Evolutionary conservation across 1,140 invertebrate species (phyloP).

Genomic region (Temnothorax nylanderi): DNA sequence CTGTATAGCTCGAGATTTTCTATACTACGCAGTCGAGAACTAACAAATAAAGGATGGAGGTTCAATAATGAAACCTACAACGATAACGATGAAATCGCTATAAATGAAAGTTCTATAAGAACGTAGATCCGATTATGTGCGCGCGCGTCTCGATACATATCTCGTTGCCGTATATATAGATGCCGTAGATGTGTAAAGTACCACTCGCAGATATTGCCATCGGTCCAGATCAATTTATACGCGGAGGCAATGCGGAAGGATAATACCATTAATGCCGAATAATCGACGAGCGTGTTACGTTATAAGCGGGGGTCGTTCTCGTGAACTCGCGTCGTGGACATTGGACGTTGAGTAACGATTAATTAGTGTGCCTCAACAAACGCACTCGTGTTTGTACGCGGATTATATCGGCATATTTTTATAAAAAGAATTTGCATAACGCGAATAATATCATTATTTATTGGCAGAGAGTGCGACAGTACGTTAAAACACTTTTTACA

Average conservation of each 20-base stretch:
- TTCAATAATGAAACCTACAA: neutral
- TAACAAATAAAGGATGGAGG: neutral
- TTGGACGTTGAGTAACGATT: slow-evolving; percentile 12
- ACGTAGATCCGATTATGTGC: slow-evolving; percentile 3
- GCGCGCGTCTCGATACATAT: neutral
- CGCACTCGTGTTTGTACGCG: neutral
- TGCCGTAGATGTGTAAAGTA: neutral
- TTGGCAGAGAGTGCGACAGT: neutral
- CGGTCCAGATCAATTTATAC: slow-evolving; percentile 22
- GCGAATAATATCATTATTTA: neutral
- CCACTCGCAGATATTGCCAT: slow-evolving; percentile 11
- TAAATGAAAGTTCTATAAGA: slow-evolving; percentile 5
- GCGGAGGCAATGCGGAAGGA: neutral
- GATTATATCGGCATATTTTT: neutral
- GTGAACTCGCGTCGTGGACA: neutral
- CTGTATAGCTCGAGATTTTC: neutral
- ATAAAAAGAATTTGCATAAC: neutral
- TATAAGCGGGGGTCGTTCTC: slow-evolving; percentile 24
- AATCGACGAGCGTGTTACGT: slow-evolving; percentile 24
- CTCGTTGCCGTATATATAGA: neutral
- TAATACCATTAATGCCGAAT: slow-evolving; percentile 35
- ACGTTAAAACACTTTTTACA: neutral
- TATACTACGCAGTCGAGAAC: neutral
- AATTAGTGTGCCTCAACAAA: neutral
- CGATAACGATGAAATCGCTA: neutral